phyloP scores from a whole-genome alignment of 2,888 invertebrate species.

The Sepioteuthis lessoniana region DNA sequence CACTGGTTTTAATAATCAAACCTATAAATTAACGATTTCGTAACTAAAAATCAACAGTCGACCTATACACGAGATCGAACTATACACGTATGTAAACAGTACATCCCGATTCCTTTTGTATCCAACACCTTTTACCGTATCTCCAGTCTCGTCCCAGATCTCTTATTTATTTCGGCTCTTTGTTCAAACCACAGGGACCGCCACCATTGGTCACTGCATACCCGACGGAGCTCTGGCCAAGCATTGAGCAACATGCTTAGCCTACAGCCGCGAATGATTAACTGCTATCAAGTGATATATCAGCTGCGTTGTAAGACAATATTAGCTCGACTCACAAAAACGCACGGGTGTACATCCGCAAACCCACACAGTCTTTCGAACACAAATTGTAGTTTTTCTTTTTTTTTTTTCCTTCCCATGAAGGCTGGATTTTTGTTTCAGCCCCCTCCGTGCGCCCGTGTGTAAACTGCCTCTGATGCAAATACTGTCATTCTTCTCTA shows the following conservation, averaged over 20 bases:
- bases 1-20: too few relatives aligned
- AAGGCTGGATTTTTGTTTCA: neutral
- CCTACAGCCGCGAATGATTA: neutral
- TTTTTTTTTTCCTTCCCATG: neutral
- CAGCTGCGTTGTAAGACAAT: conserved; percentile 47
- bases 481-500: conserved; percentile 38
- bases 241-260: neutral
- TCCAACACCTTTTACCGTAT: neutral
- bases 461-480: conserved; percentile 11
- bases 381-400: neutral
- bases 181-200: neutral
- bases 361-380: neutral
- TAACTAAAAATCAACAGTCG: too few relatives aligned
- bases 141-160: neutral
- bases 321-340: conserved; percentile 38
- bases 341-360: conserved; percentile 23
- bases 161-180: neutral
- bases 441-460: neutral
- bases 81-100: too few relatives aligned
- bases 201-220: neutral
- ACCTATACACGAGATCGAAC: too few relatives aligned
- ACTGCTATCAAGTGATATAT: conserved; percentile 24
- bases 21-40: too few relatives aligned
- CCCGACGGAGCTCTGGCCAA: neutral
- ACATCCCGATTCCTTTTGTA: neutral